phyloP scores from a whole-genome alignment of 2,797 vertebrate genomes.

The Lepilemur ruficaudatus region DNA sequence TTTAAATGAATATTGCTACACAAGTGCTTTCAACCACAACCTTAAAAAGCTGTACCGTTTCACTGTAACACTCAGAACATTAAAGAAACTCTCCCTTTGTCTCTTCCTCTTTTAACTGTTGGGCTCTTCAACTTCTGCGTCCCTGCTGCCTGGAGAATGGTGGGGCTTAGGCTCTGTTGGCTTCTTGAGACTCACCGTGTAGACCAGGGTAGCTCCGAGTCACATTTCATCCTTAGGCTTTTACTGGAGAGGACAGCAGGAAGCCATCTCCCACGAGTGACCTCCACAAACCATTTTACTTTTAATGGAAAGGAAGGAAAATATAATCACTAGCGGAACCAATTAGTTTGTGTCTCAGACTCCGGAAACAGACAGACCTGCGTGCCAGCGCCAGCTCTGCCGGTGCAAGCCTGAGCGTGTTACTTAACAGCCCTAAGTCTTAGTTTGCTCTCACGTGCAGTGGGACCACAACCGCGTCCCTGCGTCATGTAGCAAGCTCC shows the following conservation, averaged over 20 bases:
- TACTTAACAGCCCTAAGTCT: background rate
- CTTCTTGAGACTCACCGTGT: rapidly evolving
- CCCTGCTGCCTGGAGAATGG: background rate
- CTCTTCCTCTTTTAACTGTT: background rate
- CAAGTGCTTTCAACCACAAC: background rate
- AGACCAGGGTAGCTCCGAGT: background rate
- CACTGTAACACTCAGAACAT: background rate
- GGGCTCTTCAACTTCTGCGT: background rate
- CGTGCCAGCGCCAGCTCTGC: background rate
- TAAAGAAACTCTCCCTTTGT: background rate
- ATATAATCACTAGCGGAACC: rapidly evolving
- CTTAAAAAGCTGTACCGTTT: background rate
- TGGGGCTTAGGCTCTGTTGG: rapidly evolving
- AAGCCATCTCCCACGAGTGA: background rate
- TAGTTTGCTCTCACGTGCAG: rapidly evolving
- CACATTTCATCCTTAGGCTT: background rate
- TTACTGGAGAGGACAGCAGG: background rate
- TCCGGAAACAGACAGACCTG: background rate
- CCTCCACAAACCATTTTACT: background rate
- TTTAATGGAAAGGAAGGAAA: background rate
- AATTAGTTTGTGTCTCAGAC: background rate
- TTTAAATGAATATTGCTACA: background rate
- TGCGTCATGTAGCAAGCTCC: rapidly evolving
- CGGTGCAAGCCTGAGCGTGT: rapidly evolving
- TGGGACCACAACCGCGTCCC: rapidly evolving